phyloP scores from a whole-genome alignment of 37 sponge, comb jelly and placozoan genomes.

The Tethya wilhelma region DNA sequence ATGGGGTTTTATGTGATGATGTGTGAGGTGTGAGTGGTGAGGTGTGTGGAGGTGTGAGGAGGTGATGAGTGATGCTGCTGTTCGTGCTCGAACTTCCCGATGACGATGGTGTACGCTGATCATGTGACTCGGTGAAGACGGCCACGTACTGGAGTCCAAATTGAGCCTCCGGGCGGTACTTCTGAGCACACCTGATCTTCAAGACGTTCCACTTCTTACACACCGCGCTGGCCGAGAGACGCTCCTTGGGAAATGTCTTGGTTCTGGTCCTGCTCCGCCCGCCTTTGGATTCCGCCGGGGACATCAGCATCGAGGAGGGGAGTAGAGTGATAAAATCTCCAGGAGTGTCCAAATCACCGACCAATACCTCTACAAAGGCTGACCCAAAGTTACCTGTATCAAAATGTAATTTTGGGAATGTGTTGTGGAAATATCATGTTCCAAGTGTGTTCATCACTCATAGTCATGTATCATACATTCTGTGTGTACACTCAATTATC shows the following conservation, averaged over 20 bases:
- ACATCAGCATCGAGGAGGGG: conserved; percentile 68
- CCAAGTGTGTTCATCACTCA: background rate
- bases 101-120: background rate
- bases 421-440: background rate
- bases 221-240: conserved; percentile 37
- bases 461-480: background rate
- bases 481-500: background rate
- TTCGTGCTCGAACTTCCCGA: background rate
- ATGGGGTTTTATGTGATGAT: background rate
- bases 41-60: conserved; percentile 12
- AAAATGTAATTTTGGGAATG: background rate
- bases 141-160: conserved; percentile 62
- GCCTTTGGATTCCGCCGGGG: conserved; percentile 36
- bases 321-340: conserved; percentile 49
- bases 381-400: conserved; percentile 69
- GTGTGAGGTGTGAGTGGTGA: background rate
- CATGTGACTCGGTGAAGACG: conserved; percentile 26
- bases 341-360: conserved; percentile 9
- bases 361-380: conserved; percentile 73
- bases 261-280: conserved; percentile 44
- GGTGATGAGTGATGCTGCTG: background rate
- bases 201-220: conserved; percentile 54
- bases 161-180: conserved; percentile 44
- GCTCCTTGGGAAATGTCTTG: conserved; percentile 12
- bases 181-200: conserved; percentile 48